phyloP scores from a whole-genome alignment of 2,113 vertebrate species.

The Actinemys pallida region DNA sequence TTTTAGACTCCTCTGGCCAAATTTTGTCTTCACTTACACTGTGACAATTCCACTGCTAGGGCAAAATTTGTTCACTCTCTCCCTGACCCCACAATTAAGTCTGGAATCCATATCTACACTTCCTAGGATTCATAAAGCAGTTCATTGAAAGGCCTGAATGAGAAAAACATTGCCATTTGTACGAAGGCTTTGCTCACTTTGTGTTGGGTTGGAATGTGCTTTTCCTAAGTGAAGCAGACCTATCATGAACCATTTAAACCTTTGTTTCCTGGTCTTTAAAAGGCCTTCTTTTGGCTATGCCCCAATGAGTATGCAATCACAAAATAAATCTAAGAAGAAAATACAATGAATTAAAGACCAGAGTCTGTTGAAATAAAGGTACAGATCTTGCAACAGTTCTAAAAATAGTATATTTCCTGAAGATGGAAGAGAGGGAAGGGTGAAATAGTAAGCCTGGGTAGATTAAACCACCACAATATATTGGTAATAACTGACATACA shows the following conservation, averaged over 20 bases:
- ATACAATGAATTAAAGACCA: neutral
- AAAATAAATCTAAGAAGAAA: neutral
- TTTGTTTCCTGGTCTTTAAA: neutral
- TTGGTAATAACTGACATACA: neutral
- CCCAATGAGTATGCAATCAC: neutral
- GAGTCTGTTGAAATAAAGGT: neutral
- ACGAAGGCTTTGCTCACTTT: neutral
- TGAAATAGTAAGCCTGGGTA: neutral
- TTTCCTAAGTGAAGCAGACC: neutral
- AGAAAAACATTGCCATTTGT: neutral
- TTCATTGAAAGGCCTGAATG: neutral
- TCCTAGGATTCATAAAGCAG: neutral
- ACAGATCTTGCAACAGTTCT: neutral
- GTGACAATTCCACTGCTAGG: neutral
- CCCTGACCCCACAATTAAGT: neutral
- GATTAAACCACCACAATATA: neutral
- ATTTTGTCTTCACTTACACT: neutral
- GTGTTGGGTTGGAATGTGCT: neutral
- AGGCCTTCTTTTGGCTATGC: neutral
- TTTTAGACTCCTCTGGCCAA: conserved; percentile 45
- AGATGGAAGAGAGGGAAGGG: neutral
- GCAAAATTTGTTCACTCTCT: neutral
- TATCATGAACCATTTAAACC: neutral
- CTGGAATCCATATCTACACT: neutral
- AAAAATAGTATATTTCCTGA: neutral